These are phyloP conservation scores for Phengaris alcon DNA, from an alignment of 2,888 invertebrate genomes.

Conservation along the genomic window DNA sequence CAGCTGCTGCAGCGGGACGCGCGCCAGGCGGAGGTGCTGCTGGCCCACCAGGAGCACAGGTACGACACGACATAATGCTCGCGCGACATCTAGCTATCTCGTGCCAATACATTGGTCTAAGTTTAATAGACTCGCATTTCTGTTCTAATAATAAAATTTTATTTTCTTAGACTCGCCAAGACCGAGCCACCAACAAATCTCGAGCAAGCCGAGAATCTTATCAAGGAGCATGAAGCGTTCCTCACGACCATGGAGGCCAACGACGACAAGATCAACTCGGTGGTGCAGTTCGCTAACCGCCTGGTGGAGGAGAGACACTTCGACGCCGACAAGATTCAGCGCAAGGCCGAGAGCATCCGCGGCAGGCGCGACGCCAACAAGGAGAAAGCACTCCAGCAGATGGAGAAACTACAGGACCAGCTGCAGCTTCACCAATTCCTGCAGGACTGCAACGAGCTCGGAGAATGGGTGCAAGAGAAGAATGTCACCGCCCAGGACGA, in stretches of 20 bases:
- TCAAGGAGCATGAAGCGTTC: slow-evolving; percentile 99
- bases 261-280: slow-evolving; percentile 98
- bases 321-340: slow-evolving; percentile 96
- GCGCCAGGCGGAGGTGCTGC: slow-evolving; percentile 96
- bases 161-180: slow-evolving; percentile 84
- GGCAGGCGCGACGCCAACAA: slow-evolving; percentile 93
- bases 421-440: slow-evolving; percentile 97
- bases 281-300: slow-evolving; percentile 95
- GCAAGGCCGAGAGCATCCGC: slow-evolving; percentile 96
- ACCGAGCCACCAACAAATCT: slow-evolving; percentile 96
- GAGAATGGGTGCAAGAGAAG: slow-evolving; percentile 99
- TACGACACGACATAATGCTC: slow-evolving; percentile 33
- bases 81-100: too few relatives aligned
- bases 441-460: slow-evolving; percentile 96
- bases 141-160: neutral
- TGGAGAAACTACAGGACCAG: slow-evolving; percentile 96
- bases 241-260: slow-evolving; percentile 99
- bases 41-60: slow-evolving; percentile 98
- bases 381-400: slow-evolving; percentile 92
- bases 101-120: too few relatives aligned
- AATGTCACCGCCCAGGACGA: slow-evolving; percentile 99
- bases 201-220: slow-evolving; percentile 97
- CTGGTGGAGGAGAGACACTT: slow-evolving; percentile 96
- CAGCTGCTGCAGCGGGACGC: slow-evolving; percentile 98
- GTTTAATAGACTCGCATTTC: too few relatives aligned